phyloP scores from a whole-genome alignment of 2,888 invertebrate species.

The Apeira syringaria region DNA sequence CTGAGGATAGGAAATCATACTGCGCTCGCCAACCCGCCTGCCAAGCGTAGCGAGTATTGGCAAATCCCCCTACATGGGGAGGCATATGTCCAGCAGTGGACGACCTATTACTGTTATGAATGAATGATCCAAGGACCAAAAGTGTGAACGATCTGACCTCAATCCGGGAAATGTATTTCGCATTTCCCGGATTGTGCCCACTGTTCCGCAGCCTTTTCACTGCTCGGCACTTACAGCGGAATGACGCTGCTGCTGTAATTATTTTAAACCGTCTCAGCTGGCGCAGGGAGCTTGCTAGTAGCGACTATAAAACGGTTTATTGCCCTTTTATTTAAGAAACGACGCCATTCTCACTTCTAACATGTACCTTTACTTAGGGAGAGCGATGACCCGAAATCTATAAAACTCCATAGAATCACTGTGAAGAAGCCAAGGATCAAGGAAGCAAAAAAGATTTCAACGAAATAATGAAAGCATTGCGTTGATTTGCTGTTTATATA shows the following conservation, averaged over 20 bases:
- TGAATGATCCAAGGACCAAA: too few relatives aligned
- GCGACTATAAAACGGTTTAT: slow-evolving; percentile 42
- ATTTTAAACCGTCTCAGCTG: slow-evolving; percentile 45
- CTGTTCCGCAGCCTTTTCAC: slow-evolving; percentile 24
- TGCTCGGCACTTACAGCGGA: slow-evolving; percentile 27
- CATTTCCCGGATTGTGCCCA: slow-evolving; percentile 10
- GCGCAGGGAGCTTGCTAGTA: slow-evolving; percentile 29
- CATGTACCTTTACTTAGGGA: slow-evolving; percentile 13
- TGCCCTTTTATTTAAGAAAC: slow-evolving; percentile 30
- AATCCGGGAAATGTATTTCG: slow-evolving; percentile 9
- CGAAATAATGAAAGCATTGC: too few relatives aligned
- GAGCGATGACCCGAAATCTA: slow-evolving; percentile 2
- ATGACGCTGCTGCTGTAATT: slow-evolving; percentile 41
- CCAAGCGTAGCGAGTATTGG: too few relatives aligned
- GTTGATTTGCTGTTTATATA: too few relatives aligned
- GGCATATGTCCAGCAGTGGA: too few relatives aligned
- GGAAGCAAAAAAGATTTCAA: too few relatives aligned
- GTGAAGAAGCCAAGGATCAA: neutral
- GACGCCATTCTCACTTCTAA: slow-evolving; percentile 25
- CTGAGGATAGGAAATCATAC: too few relatives aligned
- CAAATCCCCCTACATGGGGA: too few relatives aligned
- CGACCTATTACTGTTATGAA: too few relatives aligned
- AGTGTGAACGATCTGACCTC: slow-evolving; percentile 19
- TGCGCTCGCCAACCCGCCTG: too few relatives aligned
- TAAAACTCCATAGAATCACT: neutral